A percentile compares a stretch with the other conserved stretches of the same genome.
phyloP scores from a whole-genome alignment of 2,113 vertebrate species.

The Phoxinus phoxinus region DNA sequence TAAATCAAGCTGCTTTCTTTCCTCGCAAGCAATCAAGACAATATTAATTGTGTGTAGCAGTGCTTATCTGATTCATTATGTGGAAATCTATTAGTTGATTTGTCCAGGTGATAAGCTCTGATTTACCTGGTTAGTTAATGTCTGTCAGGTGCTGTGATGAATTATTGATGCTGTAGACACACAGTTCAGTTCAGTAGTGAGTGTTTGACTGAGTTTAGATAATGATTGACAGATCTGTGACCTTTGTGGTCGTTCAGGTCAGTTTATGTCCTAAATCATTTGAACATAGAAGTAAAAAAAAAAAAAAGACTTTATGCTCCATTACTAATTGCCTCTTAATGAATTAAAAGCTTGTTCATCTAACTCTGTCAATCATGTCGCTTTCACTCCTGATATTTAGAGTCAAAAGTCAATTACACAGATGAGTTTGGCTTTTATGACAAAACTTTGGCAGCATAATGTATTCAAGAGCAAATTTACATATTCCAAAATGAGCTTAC shows the following conservation, averaged over 20 bases:
- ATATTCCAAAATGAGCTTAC: neutral
- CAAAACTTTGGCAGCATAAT: neutral
- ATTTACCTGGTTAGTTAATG: neutral
- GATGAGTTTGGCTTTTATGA: neutral
- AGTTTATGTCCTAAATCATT: neutral
- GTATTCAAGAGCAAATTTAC: neutral
- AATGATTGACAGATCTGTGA: neutral
- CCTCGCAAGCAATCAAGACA: neutral
- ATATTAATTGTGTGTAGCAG: neutral
- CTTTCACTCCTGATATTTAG: neutral
- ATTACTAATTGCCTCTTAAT: neutral
- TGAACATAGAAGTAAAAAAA: neutral
- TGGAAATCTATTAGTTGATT: conserved; percentile 9
- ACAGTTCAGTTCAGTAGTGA: neutral
- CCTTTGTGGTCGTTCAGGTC: neutral
- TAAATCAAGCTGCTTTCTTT: neutral
- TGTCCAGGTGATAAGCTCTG: neutral
- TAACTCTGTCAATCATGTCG: neutral
- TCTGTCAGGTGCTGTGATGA: conserved; percentile 7
- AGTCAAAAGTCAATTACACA: neutral
- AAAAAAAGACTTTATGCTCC: neutral
- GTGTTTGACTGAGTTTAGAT: too few species aligned
- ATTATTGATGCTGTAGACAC: neutral
- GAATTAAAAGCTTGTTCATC: neutral
- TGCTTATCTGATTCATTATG: conserved; percentile 1